A percentile compares a stretch with the other conserved stretches of the same genome.
phyloP scores from a whole-genome alignment of 2,888 invertebrate species.

The Drosophila anomelani region DNA sequence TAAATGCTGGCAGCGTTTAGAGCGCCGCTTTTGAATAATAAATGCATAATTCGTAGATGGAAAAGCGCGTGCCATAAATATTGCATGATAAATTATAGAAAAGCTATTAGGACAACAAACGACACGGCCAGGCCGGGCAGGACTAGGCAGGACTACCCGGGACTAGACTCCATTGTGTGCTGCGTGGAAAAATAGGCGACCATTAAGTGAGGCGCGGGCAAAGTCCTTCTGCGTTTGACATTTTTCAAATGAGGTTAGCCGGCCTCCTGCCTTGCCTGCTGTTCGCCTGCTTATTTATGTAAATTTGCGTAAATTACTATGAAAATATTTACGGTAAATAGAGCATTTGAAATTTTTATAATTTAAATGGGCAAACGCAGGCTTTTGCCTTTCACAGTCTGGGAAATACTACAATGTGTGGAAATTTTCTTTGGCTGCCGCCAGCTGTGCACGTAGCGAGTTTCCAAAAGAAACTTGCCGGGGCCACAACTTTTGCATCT shows the following conservation, averaged over 20 bases:
- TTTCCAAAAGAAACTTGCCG: constrained; percentile 47
- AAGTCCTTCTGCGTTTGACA: constrained; percentile 71
- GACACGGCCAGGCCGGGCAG: constrained; percentile 36
- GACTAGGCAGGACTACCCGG: constrained; percentile 13
- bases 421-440: constrained; percentile 27
- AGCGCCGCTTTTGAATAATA: constrained; percentile 67
- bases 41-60: constrained; percentile 76
- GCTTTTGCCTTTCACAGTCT: constrained; percentile 24
- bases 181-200: constrained; percentile 40
- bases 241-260: constrained; percentile 76
- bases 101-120: constrained; percentile 79
- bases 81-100: constrained; percentile 79
- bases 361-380: constrained; percentile 44
- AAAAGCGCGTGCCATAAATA: constrained; percentile 77
- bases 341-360: constrained; percentile 71
- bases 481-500: constrained; percentile 57
- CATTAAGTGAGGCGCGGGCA: constrained; percentile 34
- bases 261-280: constrained; percentile 21
- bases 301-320: constrained; percentile 74
- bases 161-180: constrained; percentile 45
- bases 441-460: constrained; percentile 65
- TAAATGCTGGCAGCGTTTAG: constrained; percentile 72
- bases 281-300: constrained; percentile 68
- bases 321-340: constrained; percentile 78
- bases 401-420: constrained; percentile 27